Base-by-base conservation (phyloP, 2,888 invertebrate genomes). In the Scaptomyza reducta region DNA sequence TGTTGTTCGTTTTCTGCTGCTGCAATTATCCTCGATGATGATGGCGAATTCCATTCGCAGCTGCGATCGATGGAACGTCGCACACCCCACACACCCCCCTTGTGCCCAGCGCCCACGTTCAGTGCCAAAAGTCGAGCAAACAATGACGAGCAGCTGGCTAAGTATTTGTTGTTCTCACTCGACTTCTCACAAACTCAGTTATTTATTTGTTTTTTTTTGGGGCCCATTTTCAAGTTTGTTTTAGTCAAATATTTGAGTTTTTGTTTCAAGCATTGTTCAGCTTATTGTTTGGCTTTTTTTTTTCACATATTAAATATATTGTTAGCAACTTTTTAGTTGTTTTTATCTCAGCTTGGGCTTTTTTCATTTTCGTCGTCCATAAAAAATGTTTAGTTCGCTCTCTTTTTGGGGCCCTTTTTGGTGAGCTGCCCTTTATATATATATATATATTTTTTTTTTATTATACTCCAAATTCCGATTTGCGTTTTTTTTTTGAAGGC, bases 91-190 rank as follows among this genome's bases (percentile, higher is more conserved):
- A 9, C 22, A 22, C 22, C 27, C 31, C 14, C 22, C 22, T 11
- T 11, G 9, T 31, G 51, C 38, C 66, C 50, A 38, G 62, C 71
- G 68, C 71, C 72, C 74, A 79, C 61, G 69, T 75, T 70, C 70
- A 76, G 70, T 70, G 75, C 62, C 66, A 73, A 76, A 77, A 77
- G 70, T 73, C 70, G 77, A 60, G 65, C 77, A 76, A 85, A 81
- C 83, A 83, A 86, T 85, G 85, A 83, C 72, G 83, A 83, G 79
- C 79, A 86, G 85, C 78, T 79, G 76, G 70, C 51, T 67, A 86
- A 81, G 75, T 85, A 83, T 86, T 83, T 85, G 64, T 62, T 78
- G 74, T 86, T 86, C 85, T 85, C 85, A 85, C 85, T 83, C 79
- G 55, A 35, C 13, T 27, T 6, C 33, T 18, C 53, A 50, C 42